A percentile compares a stretch with the other conserved stretches of the same genome.
These are phyloP conservation scores for Cryptoprocta ferox DNA, from an alignment of 2,797 vertebrate species.

Conservation along the genomic window DNA sequence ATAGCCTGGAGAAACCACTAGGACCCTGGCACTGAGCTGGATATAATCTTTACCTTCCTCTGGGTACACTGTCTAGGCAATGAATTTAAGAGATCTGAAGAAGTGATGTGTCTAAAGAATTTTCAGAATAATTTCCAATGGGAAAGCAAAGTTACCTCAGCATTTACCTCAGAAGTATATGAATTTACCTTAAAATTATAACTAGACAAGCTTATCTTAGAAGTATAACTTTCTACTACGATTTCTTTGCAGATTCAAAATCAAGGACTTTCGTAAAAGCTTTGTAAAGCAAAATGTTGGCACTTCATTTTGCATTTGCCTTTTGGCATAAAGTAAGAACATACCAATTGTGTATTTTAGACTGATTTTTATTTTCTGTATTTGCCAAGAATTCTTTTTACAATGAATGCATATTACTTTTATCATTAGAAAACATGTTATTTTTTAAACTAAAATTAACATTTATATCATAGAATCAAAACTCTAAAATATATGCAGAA, in stretches of 20 bases:
- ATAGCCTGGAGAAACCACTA: neutral
- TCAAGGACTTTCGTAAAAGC: neutral
- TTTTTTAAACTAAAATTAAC: neutral
- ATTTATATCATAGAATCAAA: neutral
- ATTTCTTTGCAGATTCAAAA: conserved; percentile 37
- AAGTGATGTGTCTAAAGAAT: neutral
- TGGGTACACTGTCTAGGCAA: neutral
- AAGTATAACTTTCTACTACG: neutral
- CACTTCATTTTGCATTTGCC: neutral
- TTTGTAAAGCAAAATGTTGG: conserved; percentile 10
- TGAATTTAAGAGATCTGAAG: conserved; percentile 23
- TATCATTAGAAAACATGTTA: neutral
- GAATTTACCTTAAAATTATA: neutral
- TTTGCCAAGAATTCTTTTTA: neutral
- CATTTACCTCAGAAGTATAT: neutral
- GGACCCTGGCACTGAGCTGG: neutral
- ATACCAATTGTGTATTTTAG: neutral
- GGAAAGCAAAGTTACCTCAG: neutral
- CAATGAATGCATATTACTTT: neutral
- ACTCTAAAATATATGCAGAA: neutral
- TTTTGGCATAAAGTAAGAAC: neutral
- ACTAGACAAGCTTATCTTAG: neutral
- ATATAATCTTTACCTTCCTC: neutral
- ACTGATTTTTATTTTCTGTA: neutral
- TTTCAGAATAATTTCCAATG: conserved; percentile 22